phyloP scores from a whole-genome alignment of 2,113 vertebrate genomes.

The Nyctibius bracteatus region DNA sequence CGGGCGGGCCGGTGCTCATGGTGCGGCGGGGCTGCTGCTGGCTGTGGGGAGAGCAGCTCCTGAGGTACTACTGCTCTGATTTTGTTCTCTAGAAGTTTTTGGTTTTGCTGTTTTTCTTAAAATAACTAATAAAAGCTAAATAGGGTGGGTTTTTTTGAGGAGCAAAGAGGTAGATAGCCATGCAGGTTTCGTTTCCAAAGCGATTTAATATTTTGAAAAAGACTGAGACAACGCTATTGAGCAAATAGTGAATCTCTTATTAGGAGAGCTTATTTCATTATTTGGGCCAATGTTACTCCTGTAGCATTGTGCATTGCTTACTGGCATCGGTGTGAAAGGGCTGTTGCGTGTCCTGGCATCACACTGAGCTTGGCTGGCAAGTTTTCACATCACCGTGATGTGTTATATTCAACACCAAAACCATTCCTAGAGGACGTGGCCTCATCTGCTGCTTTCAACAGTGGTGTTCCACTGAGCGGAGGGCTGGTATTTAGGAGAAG shows the following conservation, averaged over 20 bases:
- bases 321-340: background rate
- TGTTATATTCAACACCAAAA: background rate
- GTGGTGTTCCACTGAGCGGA: background rate
- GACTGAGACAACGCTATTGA: background rate
- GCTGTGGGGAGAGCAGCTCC: background rate
- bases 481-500: background rate
- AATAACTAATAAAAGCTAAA: no score
- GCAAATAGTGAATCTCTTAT: background rate
- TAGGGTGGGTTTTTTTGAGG: background rate
- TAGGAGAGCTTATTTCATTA: background rate
- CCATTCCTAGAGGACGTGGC: fast-evolving
- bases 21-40: background rate
- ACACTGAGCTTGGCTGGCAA: no score
- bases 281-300: fast-evolving
- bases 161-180: background rate
- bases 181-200: background rate
- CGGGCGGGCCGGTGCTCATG: no score
- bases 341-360: background rate
- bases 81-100: background rate
- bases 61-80: fast-evolving
- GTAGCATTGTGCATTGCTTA: fast-evolving
- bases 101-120: background rate
- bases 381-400: no score
- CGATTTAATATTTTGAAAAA: background rate
- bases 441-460: background rate